A percentile compares a stretch with the other conserved stretches of the same genome.
Conservation (phyloP, 2,888 invertebrate species). For the Oegoconia quadripuncta region DNA sequence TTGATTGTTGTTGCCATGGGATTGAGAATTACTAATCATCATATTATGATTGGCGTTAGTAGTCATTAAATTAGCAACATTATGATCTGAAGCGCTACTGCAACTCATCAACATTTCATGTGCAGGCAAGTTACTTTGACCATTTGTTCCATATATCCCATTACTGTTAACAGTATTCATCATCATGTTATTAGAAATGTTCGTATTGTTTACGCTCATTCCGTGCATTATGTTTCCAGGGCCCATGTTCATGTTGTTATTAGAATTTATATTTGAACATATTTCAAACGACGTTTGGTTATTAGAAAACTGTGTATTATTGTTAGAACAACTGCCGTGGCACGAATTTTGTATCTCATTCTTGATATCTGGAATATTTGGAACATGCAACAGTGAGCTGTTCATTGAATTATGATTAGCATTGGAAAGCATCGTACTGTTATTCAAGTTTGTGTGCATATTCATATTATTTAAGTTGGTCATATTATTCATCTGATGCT, state of each 20-base stretch:
- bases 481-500: slow-evolving; percentile 65
- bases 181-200: slow-evolving; percentile 62
- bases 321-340: slow-evolving; percentile 65
- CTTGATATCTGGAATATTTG: slow-evolving; percentile 71
- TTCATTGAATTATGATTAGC: slow-evolving; percentile 59
- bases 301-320: slow-evolving; percentile 52
- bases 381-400: slow-evolving; percentile 63
- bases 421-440: slow-evolving; percentile 61
- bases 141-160: slow-evolving; percentile 50
- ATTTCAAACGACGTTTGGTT: slow-evolving; percentile 63
- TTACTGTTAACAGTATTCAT: slow-evolving; percentile 57
- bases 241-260: slow-evolving; percentile 52
- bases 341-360: slow-evolving; percentile 70
- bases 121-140: slow-evolving; percentile 51
- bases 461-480: slow-evolving; percentile 60
- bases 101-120: slow-evolving; percentile 71
- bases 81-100: slow-evolving; percentile 58
- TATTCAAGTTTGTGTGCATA: slow-evolving; percentile 60
- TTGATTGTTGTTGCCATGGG: slow-evolving; percentile 51
- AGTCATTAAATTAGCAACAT: slow-evolving; percentile 55
- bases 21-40: slow-evolving; percentile 60
- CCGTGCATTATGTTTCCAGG: slow-evolving; percentile 62
- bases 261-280: slow-evolving; percentile 58
- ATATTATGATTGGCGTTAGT: slow-evolving; percentile 62
- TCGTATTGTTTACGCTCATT: slow-evolving; percentile 59